phyloP scores from a whole-genome alignment of 2,797 vertebrate genomes.

The Gallirallus australis region DNA sequence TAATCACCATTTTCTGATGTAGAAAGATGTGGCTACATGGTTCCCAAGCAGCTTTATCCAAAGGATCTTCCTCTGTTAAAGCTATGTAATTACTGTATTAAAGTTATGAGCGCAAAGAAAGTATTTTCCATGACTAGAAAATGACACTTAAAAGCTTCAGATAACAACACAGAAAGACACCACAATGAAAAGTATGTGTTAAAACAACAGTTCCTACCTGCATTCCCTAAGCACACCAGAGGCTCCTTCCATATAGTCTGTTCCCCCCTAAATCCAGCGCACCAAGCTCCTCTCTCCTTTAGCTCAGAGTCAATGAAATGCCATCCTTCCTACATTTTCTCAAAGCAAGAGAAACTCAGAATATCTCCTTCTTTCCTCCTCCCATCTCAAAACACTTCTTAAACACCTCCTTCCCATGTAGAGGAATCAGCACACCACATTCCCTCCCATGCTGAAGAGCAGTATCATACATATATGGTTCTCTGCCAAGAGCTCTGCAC shows the following conservation, averaged over 20 bases:
- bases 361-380: conserved; percentile 42
- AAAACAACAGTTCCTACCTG: conserved; percentile 48
- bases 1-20: neutral
- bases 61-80: neutral
- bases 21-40: neutral
- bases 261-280: neutral
- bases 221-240: conserved; percentile 38
- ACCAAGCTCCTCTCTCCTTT: neutral
- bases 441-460: conserved; percentile 28
- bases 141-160: neutral
- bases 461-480: neutral
- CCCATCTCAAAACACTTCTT: conserved; percentile 11
- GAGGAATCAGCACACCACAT: conserved; percentile 20
- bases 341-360: neutral
- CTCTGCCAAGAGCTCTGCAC: conserved; percentile 16
- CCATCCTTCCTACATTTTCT: conserved; percentile 31
- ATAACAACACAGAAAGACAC: neutral
- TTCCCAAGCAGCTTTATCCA: neutral
- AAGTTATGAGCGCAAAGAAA: neutral
- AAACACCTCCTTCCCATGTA: conserved; percentile 59
- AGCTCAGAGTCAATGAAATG: neutral
- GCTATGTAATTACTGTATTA: neutral
- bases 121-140: neutral
- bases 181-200: neutral
- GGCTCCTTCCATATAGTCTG: conserved; percentile 26